phyloP scores from a whole-genome alignment of 2,888 invertebrate genomes.

The Danaus chrysippus region DNA sequence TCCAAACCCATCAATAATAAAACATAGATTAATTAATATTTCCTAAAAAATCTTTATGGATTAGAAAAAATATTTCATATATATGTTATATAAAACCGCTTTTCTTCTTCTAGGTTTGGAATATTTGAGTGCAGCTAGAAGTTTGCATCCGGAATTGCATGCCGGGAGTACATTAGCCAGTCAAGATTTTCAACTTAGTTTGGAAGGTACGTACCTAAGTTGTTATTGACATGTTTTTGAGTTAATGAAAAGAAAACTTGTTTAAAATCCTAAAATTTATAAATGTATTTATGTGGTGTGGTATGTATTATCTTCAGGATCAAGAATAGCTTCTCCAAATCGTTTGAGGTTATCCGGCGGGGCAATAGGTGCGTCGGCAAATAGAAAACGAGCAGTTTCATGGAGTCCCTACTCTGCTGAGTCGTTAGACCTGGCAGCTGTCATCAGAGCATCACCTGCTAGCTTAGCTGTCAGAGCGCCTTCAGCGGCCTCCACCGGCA shows the following conservation, averaged over 20 bases:
- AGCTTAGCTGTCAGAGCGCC: conserved; percentile 93
- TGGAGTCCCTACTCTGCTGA: conserved; percentile 97
- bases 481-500: conserved; percentile 90
- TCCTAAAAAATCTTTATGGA: neutral
- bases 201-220: conserved; percentile 86
- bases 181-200: conserved; percentile 93
- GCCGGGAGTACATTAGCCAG: conserved; percentile 86
- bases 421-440: conserved; percentile 93
- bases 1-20: conserved; percentile 1
- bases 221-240: too few species aligned
- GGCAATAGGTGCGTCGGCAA: conserved; percentile 76
- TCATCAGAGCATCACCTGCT: conserved; percentile 97
- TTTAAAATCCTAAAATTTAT: too few species aligned
- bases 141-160: conserved; percentile 80
- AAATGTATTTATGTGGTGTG: neutral
- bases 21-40: neutral
- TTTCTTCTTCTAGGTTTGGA: conserved; percentile 62
- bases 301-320: conserved; percentile 54
- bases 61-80: neutral
- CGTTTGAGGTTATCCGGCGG: conserved; percentile 69
- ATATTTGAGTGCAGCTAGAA: conserved; percentile 71
- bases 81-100: neutral
- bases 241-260: too few species aligned
- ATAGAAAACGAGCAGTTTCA: conserved; percentile 94
- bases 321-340: conserved; percentile 72